Percentiles rank a stretch among this genome's conserved stretches.
These are phyloP conservation scores for Salvelinus fontinalis DNA, from an alignment of 2,113 vertebrate species.

Conservation along the genomic window DNA sequence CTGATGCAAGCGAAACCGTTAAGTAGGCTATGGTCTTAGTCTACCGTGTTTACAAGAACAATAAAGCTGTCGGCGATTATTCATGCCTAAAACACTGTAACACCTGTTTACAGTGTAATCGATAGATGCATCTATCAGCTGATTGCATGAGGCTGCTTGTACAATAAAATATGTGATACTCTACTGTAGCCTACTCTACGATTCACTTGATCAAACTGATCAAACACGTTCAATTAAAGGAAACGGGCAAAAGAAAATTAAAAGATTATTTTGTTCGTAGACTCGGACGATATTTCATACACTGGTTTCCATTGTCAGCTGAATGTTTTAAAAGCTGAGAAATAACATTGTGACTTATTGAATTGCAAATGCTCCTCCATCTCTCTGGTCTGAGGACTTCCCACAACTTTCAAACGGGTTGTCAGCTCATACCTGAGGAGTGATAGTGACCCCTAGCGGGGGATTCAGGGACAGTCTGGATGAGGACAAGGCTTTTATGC, in stretches of 20 bases:
- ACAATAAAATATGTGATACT: constrained; percentile 26
- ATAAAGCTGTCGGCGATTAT: constrained; percentile 50
- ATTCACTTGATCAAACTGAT: constrained; percentile 30
- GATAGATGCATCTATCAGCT: constrained; percentile 47
- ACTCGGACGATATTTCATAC: constrained; percentile 53
- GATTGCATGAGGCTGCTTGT: constrained; percentile 32
- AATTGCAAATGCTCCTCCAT: constrained; percentile 65
- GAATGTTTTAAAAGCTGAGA: constrained; percentile 64
- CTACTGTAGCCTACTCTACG: constrained; percentile 2
- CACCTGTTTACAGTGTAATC: constrained; percentile 70
- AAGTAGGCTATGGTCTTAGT: neutral
- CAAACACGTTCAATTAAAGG: constrained; percentile 41
- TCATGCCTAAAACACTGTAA: constrained; percentile 58
- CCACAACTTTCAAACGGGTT: neutral
- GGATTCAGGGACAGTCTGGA: neutral
- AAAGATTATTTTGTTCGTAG: constrained; percentile 41
- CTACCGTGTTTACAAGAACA: neutral
- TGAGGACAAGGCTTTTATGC: too few species aligned
- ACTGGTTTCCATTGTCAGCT: constrained; percentile 60
- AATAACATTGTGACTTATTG: constrained; percentile 70
- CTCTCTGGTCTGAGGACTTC: constrained; percentile 57
- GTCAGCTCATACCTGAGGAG: constrained; percentile 38
- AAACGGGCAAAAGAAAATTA: constrained; percentile 9
- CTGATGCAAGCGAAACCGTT: neutral
- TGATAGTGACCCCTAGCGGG: constrained; percentile 65